Conservation (phyloP, 2,113 vertebrate species). For the Pelobates fuscus region DNA sequence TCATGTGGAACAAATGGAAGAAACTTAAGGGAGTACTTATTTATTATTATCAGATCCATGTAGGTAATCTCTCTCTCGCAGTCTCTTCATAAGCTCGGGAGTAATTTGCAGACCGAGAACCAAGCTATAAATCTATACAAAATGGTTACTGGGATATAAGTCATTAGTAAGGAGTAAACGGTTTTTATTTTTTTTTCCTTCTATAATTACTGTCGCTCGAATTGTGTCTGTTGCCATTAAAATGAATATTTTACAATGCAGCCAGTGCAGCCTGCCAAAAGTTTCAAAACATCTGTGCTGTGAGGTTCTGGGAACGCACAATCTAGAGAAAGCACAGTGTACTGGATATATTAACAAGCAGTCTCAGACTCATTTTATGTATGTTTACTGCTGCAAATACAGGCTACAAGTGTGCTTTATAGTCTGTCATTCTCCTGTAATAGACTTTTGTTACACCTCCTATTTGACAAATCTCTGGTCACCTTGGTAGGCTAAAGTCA, state of each 20-base stretch:
- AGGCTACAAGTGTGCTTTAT: neutral
- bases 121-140: slow-evolving; percentile 7
- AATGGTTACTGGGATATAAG: neutral
- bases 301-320: slow-evolving; percentile 8
- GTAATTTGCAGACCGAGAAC: slow-evolving; percentile 27
- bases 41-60: slow-evolving; percentile 37
- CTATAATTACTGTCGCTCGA: slow-evolving; percentile 31
- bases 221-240: slow-evolving; percentile 28
- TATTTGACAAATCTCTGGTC: too few species aligned
- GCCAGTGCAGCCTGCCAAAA: slow-evolving; percentile 32
- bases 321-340: slow-evolving; percentile 8
- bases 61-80: neutral
- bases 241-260: slow-evolving; percentile 45
- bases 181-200: slow-evolving; percentile 10
- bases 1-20: slow-evolving; percentile 52
- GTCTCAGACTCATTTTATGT: neutral
- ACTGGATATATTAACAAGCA: slow-evolving; percentile 1
- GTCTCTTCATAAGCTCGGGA: neutral
- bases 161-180: slow-evolving; percentile 30
- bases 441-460: neutral
- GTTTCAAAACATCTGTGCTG: slow-evolving; percentile 41
- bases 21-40: slow-evolving; percentile 53
- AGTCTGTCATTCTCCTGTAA: neutral
- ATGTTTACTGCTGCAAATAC: neutral
- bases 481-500: too few species aligned